Evolutionary conservation across 2,888 invertebrate genomes (phyloP), one percentile per base, ranked within the genome.

Genomic region (Cecidostiba fungosa): DNA sequence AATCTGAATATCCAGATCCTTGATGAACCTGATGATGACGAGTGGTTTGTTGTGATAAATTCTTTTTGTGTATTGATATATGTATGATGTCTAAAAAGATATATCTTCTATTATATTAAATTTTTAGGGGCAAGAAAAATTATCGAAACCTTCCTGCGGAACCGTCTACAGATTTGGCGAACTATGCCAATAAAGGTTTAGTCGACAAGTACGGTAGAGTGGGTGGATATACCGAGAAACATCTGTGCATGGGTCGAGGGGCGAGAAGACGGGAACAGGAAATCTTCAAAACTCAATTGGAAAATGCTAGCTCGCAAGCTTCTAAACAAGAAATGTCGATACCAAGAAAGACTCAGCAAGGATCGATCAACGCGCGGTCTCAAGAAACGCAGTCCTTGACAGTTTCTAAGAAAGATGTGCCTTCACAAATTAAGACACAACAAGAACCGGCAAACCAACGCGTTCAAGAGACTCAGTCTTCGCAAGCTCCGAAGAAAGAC

Each of bases 191-290:
- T 5, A 74, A 50, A 43, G 66, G 73, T 3, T 76, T 54, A 72
- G 43, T 85, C 43, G 89, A 91, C 70, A 87, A 89, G 62, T 89
- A 70, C 77, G 88, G 87, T 19, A 87, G 88, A 87, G 39, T 87
- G 6, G 88, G 88, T 59, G 88, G 89, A 1, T 88, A 77, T n/a
- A 87, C 85, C 43, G 89, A 88, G 36, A 87, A 86, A 69, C 88
- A 87, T 36, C 10, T 88, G 73, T 88, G 85, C 29, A 87, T 88
- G 87, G 90, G 89, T 10, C 89, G 84, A 82, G 89, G 89, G n/a
- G 87, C 87, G 16, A 86, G 88, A 86, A 85, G 26, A n/a, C 90
- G 84, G 69, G 91, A 90, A 50, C 87, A 90, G 73, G 87, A 89
- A n/a, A 88, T 85, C 85, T 36, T 88, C 29, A 88, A 87, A 66